phyloP scores from a whole-genome alignment of 2,888 invertebrate genomes.

The Deroplatys truncata region DNA sequence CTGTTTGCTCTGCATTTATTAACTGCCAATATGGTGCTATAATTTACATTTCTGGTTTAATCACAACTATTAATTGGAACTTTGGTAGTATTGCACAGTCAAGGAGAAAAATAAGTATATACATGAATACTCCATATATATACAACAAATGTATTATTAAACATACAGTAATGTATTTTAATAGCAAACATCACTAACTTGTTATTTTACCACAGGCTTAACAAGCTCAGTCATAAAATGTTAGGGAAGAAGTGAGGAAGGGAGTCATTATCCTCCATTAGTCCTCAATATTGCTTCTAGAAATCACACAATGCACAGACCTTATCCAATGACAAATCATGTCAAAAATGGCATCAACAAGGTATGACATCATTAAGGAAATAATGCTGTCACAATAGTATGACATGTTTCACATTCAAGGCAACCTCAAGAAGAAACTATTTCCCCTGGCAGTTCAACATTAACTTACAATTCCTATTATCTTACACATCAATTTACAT shows the following conservation, averaged over 20 bases:
- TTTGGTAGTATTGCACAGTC: constrained; percentile 8
- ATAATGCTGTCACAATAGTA: not conserved
- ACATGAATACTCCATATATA: not conserved
- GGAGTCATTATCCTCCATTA: not conserved
- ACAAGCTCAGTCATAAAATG: not conserved
- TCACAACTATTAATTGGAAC: not conserved
- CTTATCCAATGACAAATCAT: not conserved
- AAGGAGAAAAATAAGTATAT: not conserved
- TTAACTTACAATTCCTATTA: not conserved
- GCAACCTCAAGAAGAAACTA: not conserved
- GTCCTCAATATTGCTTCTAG: constrained; percentile 21
- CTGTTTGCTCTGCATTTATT: not conserved
- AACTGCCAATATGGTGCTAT: not conserved
- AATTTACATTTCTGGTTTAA: not conserved
- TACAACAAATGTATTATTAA: constrained; percentile 7
- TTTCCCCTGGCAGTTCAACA: not conserved
- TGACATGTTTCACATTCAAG: not conserved
- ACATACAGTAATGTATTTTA: constrained; percentile 2
- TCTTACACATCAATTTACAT: not conserved
- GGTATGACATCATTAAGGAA: not conserved
- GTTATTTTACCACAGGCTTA: not conserved
- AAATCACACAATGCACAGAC: constrained; percentile 9
- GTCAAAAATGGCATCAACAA: constrained; percentile 6
- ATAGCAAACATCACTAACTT: constrained; percentile 5
- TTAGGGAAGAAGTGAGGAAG: not conserved